These are phyloP conservation scores for Siphonodentalium dalli DNA, from an alignment of 2,888 invertebrate genomes.

Conservation along the genomic window DNA sequence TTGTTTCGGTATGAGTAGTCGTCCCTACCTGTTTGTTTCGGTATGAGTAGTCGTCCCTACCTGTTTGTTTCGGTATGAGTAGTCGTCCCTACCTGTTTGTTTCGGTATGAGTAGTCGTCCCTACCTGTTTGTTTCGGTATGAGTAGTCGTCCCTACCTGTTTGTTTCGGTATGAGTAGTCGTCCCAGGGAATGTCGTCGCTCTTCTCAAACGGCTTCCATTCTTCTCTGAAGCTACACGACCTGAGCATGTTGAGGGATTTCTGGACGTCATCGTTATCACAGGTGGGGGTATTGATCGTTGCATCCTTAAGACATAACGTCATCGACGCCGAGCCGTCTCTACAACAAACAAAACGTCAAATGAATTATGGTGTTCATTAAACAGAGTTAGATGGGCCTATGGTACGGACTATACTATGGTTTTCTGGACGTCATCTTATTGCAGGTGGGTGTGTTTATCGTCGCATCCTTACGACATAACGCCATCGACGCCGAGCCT, in stretches of 20 bases:
- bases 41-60: too few relatives aligned
- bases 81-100: too few relatives aligned
- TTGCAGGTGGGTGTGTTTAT: background rate
- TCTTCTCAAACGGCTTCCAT: conserved; percentile 54
- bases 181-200: conserved; percentile 49
- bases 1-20: too few relatives aligned
- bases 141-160: too few relatives aligned
- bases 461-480: conserved; percentile 36
- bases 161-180: conserved; percentile 63
- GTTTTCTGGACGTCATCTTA: conserved; percentile 7
- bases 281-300: background rate
- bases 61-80: too few relatives aligned
- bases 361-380: too few relatives aligned
- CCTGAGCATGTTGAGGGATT: conserved; percentile 28
- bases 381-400: too few relatives aligned
- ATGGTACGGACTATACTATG: too few relatives aligned
- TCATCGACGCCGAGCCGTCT: conserved; percentile 62
- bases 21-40: too few relatives aligned
- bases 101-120: too few relatives aligned
- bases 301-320: conserved; percentile 42
- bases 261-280: conserved; percentile 5
- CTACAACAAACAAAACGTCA: conserved; percentile 33
- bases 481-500: conserved; percentile 61
- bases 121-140: too few relatives aligned
- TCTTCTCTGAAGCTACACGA: conserved; percentile 43